Conservation (phyloP, 2,888 invertebrate species). For the Eilema caniola region DNA sequence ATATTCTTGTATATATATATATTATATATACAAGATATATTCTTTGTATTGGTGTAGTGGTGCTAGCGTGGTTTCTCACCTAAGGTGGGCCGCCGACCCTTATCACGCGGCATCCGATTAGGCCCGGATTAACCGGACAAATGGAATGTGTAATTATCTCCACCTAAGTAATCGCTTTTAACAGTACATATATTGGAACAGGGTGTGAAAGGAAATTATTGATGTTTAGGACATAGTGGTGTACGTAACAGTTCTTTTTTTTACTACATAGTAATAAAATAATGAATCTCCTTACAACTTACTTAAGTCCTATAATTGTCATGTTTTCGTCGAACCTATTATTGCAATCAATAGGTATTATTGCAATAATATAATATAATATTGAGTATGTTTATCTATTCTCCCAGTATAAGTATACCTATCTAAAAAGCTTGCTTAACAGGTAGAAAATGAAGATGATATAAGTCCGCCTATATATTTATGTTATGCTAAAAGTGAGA, state of each 20-base stretch:
- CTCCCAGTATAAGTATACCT: no score
- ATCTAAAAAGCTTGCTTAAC: no score
- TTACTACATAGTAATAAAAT: neutral
- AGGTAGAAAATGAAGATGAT: neutral
- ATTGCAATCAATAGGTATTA: no score
- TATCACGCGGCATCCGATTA: slow-evolving; percentile 80
- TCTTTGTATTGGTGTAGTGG: slow-evolving; percentile 1
- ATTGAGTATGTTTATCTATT: no score
- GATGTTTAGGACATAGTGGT: slow-evolving; percentile 9
- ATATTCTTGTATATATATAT: no score
- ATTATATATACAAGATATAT: no score
- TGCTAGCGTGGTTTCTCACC: slow-evolving; percentile 44
- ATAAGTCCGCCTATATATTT: neutral
- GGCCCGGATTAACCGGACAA: slow-evolving; percentile 79
- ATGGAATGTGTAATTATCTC: slow-evolving; percentile 85
- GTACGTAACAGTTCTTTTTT: neutral
- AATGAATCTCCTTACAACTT: neutral
- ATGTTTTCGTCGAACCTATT: no score
- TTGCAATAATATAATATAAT: no score
- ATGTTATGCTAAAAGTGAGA: neutral
- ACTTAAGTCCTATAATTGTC: no score
- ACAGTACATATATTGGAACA: slow-evolving; percentile 48
- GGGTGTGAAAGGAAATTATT: slow-evolving; percentile 25
- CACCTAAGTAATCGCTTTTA: slow-evolving; percentile 71
- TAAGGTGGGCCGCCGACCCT: slow-evolving; percentile 70